Percentiles rank a stretch among this genome's conserved stretches.
These are phyloP conservation scores for Pachyrhynchus sulphureomaculatus DNA, from an alignment of 1,140 invertebrate species.

Conservation along the genomic window DNA sequence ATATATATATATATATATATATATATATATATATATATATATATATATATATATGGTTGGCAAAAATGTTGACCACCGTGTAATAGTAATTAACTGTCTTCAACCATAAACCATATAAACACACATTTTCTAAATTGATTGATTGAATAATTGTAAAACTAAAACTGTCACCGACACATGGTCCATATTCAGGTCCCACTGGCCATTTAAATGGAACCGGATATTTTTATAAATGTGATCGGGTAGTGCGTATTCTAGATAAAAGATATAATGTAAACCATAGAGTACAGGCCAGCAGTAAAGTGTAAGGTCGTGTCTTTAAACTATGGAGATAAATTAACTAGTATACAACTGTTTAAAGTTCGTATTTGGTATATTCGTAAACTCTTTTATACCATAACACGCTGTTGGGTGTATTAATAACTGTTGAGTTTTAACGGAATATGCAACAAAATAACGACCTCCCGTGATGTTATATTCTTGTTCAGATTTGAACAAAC, in stretches of 20 bases:
- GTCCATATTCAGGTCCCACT: slow-evolving; percentile 18
- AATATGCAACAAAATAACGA: slow-evolving; percentile 16
- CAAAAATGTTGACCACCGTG: no score
- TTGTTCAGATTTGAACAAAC: not conserved
- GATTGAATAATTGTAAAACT: no score
- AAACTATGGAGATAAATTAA: slow-evolving; percentile 19
- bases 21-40: no score
- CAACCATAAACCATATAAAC: no score
- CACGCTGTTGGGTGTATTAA: slow-evolving; percentile 10
- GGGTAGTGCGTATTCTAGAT: slow-evolving; percentile 3
- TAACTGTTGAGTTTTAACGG: slow-evolving; percentile 23
- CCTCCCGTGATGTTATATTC: not conserved
- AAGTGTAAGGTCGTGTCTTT: slow-evolving; percentile 14
- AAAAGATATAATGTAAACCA: slow-evolving; percentile 22
- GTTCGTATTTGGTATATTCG: slow-evolving; percentile 23
- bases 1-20: no score
- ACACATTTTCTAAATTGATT: no score
- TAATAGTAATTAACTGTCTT: no score
- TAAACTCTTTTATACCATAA: slow-evolving; percentile 17
- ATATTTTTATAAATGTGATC: slow-evolving; percentile 10
- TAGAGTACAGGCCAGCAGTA: slow-evolving; percentile 21
- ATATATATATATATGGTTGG: no score
- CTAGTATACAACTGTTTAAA: slow-evolving; percentile 27
- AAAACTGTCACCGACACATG: not conserved
- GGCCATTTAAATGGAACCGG: slow-evolving; percentile 23